Percentiles rank a stretch among this genome's conserved stretches.
Evolutionary conservation across 2,113 vertebrate genomes (phyloP).

Genomic region (Colaptes auratus): DNA sequence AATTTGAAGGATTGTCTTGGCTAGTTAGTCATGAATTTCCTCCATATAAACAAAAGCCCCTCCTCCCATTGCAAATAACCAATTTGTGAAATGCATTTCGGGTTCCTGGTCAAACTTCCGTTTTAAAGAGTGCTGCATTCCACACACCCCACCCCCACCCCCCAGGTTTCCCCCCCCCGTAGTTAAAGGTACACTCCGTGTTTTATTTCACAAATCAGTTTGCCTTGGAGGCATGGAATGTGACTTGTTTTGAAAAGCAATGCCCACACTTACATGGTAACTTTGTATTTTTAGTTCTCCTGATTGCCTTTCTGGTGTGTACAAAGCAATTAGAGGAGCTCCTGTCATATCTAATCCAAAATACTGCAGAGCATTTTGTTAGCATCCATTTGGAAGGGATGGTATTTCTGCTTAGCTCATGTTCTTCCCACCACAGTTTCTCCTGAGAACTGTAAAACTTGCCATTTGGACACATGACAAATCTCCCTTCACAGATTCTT

Average conservation of each 20-base stretch:
- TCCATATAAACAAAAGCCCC: neutral
- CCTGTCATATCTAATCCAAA: conserved; percentile 26
- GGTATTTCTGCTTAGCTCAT: neutral
- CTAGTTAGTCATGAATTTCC: neutral
- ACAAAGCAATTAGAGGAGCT: neutral
- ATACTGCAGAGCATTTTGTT: neutral
- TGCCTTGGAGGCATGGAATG: conserved; percentile 1
- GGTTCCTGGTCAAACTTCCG: neutral
- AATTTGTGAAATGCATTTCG: neutral
- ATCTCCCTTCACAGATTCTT: neutral
- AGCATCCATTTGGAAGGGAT: neutral
- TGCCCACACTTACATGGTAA: neutral
- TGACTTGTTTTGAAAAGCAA: conserved; percentile 40
- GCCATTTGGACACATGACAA: neutral
- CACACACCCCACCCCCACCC: neutral
- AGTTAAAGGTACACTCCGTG: neutral
- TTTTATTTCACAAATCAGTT: conserved; percentile 24
- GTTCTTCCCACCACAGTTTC: neutral
- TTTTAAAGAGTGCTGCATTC: neutral
- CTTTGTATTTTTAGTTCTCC: neutral
- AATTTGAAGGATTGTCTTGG: neutral
- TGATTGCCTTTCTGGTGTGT: neutral
- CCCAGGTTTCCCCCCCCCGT: neutral
- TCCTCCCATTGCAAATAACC: neutral
- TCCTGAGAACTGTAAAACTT: conserved; percentile 38